Conservation (phyloP, 2,888 invertebrate genomes). For the Netelia melanura region DNA sequence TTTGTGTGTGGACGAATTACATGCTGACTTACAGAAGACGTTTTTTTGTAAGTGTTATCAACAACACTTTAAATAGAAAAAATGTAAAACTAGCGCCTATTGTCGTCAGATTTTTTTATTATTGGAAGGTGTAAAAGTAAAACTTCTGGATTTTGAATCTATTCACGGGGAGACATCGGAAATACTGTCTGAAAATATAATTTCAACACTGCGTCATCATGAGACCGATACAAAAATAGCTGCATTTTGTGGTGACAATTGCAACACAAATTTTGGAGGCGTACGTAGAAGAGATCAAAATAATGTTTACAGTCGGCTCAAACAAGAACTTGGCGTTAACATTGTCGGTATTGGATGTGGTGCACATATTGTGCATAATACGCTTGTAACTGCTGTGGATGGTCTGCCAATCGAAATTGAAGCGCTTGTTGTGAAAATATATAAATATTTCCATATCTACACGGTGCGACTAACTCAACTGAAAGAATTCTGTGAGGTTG, state of each 20-base stretch:
- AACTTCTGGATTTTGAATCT: constrained; percentile 59
- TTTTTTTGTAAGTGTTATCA: constrained; percentile 51
- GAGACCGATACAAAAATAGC: constrained; percentile 52
- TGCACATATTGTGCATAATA: constrained; percentile 79
- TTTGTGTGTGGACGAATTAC: constrained; percentile 18
- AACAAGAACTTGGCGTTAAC: constrained; percentile 61
- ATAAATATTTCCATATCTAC: constrained; percentile 79
- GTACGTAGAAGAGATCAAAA: constrained; percentile 62
- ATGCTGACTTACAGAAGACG: constrained; percentile 54
- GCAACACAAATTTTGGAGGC: constrained; percentile 69
- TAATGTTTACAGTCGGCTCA: constrained; percentile 68
- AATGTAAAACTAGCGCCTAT: constrained; percentile 63
- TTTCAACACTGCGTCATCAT: constrained; percentile 64
- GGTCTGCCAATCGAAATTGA: constrained; percentile 78
- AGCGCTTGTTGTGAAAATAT: constrained; percentile 77
- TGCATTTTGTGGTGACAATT: constrained; percentile 62
- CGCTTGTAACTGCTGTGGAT: constrained; percentile 76
- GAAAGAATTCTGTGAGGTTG: constrained; percentile 78
- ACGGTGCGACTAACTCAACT: constrained; percentile 77
- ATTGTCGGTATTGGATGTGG: constrained; percentile 75
- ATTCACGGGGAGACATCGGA: constrained; percentile 67
- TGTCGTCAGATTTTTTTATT: constrained; percentile 52
- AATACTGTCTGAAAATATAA: constrained; percentile 65
- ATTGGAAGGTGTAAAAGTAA: constrained; percentile 49
- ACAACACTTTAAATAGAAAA: constrained; percentile 68